phyloP scores from a whole-genome alignment of 2,888 invertebrate genomes.

The Pogonocherus hispidulus region DNA sequence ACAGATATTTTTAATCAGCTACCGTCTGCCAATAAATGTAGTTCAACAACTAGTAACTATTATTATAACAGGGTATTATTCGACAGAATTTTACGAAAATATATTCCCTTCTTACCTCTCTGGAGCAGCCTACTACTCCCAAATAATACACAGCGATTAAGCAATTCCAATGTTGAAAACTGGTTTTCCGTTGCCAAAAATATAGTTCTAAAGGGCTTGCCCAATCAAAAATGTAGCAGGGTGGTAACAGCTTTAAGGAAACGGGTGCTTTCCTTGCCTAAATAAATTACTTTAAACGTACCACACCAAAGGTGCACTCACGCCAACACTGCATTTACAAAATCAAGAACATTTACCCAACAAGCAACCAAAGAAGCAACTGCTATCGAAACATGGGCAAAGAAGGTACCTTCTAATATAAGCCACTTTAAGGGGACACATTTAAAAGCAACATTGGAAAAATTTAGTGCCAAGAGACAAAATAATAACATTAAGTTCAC shows the following conservation, averaged over 20 bases:
- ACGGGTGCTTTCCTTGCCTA: not conserved
- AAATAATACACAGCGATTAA: no score
- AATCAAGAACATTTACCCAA: no score
- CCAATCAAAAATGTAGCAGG: constrained; percentile 21
- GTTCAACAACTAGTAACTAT: not conserved
- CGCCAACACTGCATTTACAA: no score
- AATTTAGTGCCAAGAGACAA: no score
- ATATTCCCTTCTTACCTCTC: not conserved
- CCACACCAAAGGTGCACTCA: no score
- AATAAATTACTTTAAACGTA: constrained; percentile 17
- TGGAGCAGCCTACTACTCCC: no score
- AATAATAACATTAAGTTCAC: no score
- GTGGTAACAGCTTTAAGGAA: constrained; percentile 4
- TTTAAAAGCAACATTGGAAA: no score
- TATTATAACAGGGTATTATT: constrained; percentile 6
- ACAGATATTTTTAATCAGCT: not conserved
- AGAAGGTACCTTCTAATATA: no score
- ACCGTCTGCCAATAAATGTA: not conserved
- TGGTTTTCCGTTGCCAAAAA: constrained; percentile 22
- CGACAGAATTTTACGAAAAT: constrained; percentile 5
- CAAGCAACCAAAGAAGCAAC: no score
- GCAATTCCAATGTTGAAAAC: constrained; percentile 16
- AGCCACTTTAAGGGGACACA: no score
- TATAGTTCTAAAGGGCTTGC: not conserved
- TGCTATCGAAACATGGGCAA: no score